Conservation (phyloP, 1,140 invertebrate genomes). For the Amyelois transitella region DNA sequence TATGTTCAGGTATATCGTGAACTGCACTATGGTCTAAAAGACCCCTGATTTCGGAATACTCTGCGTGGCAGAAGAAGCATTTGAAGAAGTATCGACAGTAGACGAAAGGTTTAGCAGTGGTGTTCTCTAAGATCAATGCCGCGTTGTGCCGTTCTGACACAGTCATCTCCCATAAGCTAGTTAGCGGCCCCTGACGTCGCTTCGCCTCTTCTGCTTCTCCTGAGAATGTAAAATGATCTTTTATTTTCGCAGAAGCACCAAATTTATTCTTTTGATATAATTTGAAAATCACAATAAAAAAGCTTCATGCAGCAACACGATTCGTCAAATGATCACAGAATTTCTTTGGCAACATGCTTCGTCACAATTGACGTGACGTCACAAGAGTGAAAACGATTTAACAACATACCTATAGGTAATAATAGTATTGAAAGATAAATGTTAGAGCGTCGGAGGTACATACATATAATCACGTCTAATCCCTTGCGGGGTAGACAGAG, state of each 20-base stretch:
- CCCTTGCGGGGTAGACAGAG: no score
- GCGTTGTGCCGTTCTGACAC: constrained; percentile 47
- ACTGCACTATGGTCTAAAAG: constrained; percentile 31
- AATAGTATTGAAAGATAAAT: no score
- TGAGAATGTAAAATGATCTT: constrained; percentile 40
- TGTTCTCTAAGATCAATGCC: constrained; percentile 33
- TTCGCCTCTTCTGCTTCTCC: constrained; percentile 20
- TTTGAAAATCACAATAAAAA: no score
- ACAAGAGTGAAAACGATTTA: no score
- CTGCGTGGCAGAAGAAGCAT: constrained; percentile 50
- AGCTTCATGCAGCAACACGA: no score
- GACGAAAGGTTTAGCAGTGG: constrained; percentile 39
- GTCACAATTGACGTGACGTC: no score
- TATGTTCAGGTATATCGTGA: constrained; percentile 25
- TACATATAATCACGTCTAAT: no score
- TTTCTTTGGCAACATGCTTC: no score
- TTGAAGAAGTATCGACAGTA: constrained; percentile 50
- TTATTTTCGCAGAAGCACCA: neutral
- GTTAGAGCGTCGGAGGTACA: no score
- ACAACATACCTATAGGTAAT: no score
- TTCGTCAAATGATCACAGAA: no score
- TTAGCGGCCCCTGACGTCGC: constrained; percentile 31
- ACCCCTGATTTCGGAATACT: constrained; percentile 32
- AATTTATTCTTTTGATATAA: no score
- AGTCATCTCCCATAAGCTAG: constrained; percentile 52